Base-by-base conservation (phyloP, 2,113 vertebrate species). In the Clarias magur region DNA sequence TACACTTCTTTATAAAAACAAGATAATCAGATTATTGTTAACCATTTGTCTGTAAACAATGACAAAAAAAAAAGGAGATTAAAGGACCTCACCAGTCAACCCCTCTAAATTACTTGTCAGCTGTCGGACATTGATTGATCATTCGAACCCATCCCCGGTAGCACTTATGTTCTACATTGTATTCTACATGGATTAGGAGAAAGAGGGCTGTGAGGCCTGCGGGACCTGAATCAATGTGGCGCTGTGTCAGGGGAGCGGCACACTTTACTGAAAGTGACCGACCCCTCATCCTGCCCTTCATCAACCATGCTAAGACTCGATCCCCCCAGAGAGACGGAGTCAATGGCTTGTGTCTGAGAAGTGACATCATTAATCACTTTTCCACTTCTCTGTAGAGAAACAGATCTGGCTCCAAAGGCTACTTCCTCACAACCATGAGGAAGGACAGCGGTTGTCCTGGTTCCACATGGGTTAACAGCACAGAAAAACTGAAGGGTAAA, bases 291-390 rank as follows among this genome's bases (percentile, higher is more conserved):
- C 75, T 86, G 54, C 23, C 82, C 83, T 82, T 81, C 84, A 83
- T 63, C 86, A 85, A 85, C 75, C 42, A 83, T 67, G 68, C 82
- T 82, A 85, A 85, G 73, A 68, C 54, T 65, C 84, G 67, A 68
- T 73, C 83, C 82, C 79, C 60, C 62, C 1, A 68, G 65, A 88
- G 82, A 78, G 48, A 70, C 68, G 54, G 83, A 85, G 54, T 79
- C 82, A 87, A 87, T 80, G 67, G 68, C 60, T 82, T 68, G 19
- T 30, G 34, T 85, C 67, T 86, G 63, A 83, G 13, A n/a, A 42
- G 81, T 83, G 81, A 83, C 72, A 68, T 87, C 86, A 84, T 81
- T 87, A 82, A 85, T 85, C 48, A 63, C 53, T 42, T 73, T 67
- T 38, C 68, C 2, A 65, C 27, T 73, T 86, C 56, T 21, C 12